phyloP scores from a whole-genome alignment of 2,113 vertebrate genomes.

The Neodon shergylaensis region DNA sequence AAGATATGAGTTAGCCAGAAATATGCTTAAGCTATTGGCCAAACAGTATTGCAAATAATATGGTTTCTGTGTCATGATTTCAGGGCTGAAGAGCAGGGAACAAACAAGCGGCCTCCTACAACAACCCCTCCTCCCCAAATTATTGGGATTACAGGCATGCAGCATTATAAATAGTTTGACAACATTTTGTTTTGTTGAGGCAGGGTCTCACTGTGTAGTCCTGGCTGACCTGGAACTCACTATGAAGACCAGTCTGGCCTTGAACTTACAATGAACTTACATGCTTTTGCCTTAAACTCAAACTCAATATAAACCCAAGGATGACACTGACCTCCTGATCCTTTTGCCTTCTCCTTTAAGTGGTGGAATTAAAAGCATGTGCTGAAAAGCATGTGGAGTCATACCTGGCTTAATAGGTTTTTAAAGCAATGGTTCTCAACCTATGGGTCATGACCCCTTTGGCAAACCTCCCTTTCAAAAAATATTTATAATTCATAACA shows the following conservation, averaged over 20 bases:
- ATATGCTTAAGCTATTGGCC: no score
- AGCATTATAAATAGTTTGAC: no score
- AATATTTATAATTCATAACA: neutral
- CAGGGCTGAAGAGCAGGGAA: no score
- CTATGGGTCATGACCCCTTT: neutral
- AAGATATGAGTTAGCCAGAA: no score
- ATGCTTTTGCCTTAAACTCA: neutral
- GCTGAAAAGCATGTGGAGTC: neutral
- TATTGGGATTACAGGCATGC: no score
- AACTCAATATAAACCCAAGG: neutral
- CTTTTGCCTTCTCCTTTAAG: neutral
- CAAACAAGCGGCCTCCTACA: no score
- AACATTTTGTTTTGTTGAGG: neutral
- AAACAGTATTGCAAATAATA: no score
- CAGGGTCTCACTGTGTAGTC: neutral
- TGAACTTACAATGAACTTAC: neutral
- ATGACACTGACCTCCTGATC: neutral
- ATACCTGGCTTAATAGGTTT: neutral
- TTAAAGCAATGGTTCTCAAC: slow-evolving; percentile 18
- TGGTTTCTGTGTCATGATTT: no score
- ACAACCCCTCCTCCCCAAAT: no score
- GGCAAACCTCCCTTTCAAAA: neutral
- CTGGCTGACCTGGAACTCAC: neutral
- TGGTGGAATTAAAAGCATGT: neutral
- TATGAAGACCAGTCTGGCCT: neutral